Base-by-base conservation (phyloP, 2,113 vertebrate genomes). In the Columbina picui region DNA sequence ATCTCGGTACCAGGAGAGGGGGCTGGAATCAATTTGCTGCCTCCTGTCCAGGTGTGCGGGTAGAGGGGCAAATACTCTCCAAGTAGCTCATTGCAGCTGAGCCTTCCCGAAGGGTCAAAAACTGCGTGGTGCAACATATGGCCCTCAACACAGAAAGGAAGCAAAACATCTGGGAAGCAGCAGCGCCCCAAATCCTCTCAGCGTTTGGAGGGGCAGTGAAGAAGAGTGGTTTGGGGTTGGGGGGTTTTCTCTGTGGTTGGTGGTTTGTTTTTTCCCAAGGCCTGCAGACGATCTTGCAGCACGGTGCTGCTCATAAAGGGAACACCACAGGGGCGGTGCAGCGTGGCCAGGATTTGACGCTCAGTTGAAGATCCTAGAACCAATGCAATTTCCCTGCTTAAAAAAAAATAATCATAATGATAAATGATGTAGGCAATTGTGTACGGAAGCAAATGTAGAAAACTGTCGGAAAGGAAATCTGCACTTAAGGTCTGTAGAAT, bases 21-120 rank as follows among this genome's bases (percentile, higher is more conserved):
- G 15, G 7, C 38, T 38, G 36, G 2, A 56, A 22, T 2, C 34
- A 27, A 0, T 34, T 68, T 18, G 14, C 32, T 36, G 49, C 12
- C 50, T 70, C 32, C 22, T 21, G 25, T 29, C 60, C 19, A 30
- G 50, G 25, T 1, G 2, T 60, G 39, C 14, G 38, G 32, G 29
- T 23, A 34, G 27, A 69, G 49, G 57, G 21, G 8, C 47, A 71
- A 15, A 39, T 56, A 19, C 27, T 55, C 27, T 60, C 57, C 39
- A 32, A 14, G 39, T 6, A 75, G 18, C 15, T 76, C 2, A 2
- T 39, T 39, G 47, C 25, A n/a, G 2, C 12, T 49, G 55, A 83
- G 39, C 63, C 39, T 89, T 76, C 49, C 76, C 27, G 34, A 34
- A n/a, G 39, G 20, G 43, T 32, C 5, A n/a, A 53, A 60, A 56